phyloP scores from a whole-genome alignment of 2,888 invertebrate genomes.

The Cerastis rubricosa region DNA sequence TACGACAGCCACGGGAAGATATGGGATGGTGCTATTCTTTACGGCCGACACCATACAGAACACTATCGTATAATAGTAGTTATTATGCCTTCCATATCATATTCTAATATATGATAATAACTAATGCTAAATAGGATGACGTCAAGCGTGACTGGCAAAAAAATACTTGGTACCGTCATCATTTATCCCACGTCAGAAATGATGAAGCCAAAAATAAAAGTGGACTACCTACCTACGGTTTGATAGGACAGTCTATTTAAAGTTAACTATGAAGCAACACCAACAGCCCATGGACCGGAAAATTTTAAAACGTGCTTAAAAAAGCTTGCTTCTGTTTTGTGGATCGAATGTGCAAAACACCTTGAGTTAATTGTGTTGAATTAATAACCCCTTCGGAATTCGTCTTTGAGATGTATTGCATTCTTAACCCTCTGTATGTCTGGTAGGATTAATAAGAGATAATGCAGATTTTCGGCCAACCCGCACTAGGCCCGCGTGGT shows the following conservation, averaged over 20 bases:
- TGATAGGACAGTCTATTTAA: slow-evolving; percentile 13
- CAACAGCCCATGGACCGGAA: not conserved
- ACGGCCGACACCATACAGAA: no score
- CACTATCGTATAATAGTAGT: not conserved
- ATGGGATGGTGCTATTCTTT: no score
- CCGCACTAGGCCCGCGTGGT: no score
- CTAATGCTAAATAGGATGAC: slow-evolving; percentile 45
- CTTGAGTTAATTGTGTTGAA: slow-evolving; percentile 3
- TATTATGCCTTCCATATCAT: slow-evolving; percentile 5
- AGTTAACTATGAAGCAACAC: not conserved
- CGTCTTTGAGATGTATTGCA: not conserved
- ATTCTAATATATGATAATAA: slow-evolving; percentile 11
- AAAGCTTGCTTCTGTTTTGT: not conserved
- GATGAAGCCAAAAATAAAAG: slow-evolving; percentile 32
- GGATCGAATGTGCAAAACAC: slow-evolving; percentile 8
- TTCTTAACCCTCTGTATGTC: not conserved
- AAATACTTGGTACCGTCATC: slow-evolving; percentile 29
- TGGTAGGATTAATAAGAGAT: not conserved
- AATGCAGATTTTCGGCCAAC: no score
- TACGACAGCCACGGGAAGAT: no score
- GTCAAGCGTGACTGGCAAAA: slow-evolving; percentile 48
- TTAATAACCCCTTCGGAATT: not conserved
- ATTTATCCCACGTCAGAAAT: slow-evolving; percentile 24
- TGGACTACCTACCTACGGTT: not conserved
- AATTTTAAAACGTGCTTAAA: not conserved